Conservation (phyloP, 2,888 invertebrate species). For the Belgica antarctica region DNA sequence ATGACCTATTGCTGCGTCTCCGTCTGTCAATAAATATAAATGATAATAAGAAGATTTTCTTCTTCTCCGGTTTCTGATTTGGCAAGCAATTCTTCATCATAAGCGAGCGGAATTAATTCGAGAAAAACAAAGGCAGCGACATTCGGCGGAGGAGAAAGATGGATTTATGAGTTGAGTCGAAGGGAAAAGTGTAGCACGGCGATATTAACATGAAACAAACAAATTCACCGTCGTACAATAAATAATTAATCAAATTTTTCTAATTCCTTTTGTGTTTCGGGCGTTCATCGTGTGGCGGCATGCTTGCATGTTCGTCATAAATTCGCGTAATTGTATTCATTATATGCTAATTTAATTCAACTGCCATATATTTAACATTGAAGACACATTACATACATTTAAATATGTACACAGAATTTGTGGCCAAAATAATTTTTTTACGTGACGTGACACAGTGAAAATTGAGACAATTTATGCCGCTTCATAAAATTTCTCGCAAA, state of each 20-base stretch:
- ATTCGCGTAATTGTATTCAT: constrained; percentile 43
- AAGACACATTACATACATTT: constrained; percentile 39
- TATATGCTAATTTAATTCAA: constrained; percentile 44
- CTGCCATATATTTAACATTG: constrained; percentile 31
- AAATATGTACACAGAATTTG: constrained; percentile 30
- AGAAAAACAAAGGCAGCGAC: background rate
- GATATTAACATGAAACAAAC: background rate
- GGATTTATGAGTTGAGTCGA: constrained; percentile 7
- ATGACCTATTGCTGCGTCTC: constrained; percentile 31
- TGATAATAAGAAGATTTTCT: constrained; percentile 3
- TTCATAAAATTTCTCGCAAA: background rate
- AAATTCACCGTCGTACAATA: constrained; percentile 40
- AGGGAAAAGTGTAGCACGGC: background rate
- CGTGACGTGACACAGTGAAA: constrained; percentile 41
- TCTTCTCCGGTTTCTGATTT: no score
- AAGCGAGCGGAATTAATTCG: background rate
- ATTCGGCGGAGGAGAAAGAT: background rate
- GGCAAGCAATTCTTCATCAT: no score
- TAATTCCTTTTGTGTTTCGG: constrained; percentile 24
- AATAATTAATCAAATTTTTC: constrained; percentile 44
- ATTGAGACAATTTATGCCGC: constrained; percentile 42
- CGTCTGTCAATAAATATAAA: constrained; percentile 2
- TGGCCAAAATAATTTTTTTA: constrained; percentile 36
- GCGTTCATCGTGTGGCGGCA: constrained; percentile 36
- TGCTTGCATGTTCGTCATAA: constrained; percentile 43